Evolutionary conservation across 2,797 vertebrate species (phyloP).

Genomic region (Helarctos malayanus): DNA sequence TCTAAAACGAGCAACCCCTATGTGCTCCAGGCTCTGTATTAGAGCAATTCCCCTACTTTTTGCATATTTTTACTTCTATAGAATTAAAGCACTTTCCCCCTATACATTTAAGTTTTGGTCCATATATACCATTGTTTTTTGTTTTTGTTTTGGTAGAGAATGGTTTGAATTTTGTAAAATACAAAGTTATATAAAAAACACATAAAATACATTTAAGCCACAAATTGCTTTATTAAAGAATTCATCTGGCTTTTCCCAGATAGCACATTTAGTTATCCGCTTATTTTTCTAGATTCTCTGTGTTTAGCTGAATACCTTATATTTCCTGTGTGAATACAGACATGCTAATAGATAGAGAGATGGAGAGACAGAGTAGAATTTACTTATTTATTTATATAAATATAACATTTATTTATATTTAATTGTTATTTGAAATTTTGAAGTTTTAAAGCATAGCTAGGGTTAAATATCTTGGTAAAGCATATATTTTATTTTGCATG

Average conservation of each 20-base stretch:
- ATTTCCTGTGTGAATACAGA: background rate
- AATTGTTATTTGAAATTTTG: background rate
- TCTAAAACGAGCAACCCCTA: background rate
- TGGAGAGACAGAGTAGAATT: background rate
- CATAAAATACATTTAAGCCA: background rate
- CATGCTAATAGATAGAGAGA: background rate
- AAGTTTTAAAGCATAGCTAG: background rate
- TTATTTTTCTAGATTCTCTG: background rate
- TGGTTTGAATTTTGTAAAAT: background rate
- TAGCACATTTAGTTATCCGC: background rate
- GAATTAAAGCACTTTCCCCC: background rate
- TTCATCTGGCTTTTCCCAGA: background rate
- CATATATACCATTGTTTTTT: background rate
- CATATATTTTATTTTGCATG: background rate
- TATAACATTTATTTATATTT: background rate
- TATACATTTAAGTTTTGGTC: background rate
- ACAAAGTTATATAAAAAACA: background rate
- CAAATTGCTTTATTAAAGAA: background rate
- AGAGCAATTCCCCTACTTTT: background rate
- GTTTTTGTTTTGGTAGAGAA: background rate
- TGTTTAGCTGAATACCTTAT: background rate
- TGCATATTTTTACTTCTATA: background rate
- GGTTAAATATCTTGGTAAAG: background rate
- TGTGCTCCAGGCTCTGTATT: accelerated
- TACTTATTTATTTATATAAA: background rate